Percentiles rank a stretch among this genome's conserved stretches.
Conservation (phyloP, 2,888 invertebrate genomes). For the Scaptomyza caliginosa region DNA sequence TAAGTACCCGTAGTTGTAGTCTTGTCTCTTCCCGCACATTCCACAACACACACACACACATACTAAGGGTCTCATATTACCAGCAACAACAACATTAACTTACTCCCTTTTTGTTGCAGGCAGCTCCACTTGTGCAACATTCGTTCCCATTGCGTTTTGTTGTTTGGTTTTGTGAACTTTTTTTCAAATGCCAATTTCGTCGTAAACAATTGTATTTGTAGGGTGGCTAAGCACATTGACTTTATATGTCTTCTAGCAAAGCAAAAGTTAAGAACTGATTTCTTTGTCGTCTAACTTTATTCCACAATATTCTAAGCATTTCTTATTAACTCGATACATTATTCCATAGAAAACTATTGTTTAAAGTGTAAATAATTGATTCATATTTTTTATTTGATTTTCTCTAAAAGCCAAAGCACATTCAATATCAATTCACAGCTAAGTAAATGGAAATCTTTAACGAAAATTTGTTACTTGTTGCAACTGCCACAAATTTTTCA, state of each 20-base stretch:
- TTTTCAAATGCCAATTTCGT: background rate
- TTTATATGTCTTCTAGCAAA: constrained; percentile 1
- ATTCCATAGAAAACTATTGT: too few relatives aligned
- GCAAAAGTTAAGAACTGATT: background rate
- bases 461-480: constrained; percentile 7
- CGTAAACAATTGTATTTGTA: background rate
- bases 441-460: constrained; percentile 38
- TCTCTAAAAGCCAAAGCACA: too few relatives aligned
- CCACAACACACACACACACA: constrained; percentile 23
- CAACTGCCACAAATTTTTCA: constrained; percentile 2
- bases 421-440: constrained; percentile 48
- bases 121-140: constrained; percentile 6
- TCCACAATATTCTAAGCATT: too few relatives aligned
- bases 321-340: too few relatives aligned
- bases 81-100: constrained; percentile 19
- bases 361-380: too few relatives aligned
- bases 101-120: background rate
- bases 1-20: constrained; percentile 1
- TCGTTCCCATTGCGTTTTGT: background rate
- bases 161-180: background rate
- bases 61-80: constrained; percentile 53
- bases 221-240: background rate
- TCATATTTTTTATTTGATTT: too few relatives aligned
- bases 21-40: constrained; percentile 60
- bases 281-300: too few relatives aligned